phyloP scores from a whole-genome alignment of 2,113 vertebrate genomes.

The Mohoua ochrocephala region DNA sequence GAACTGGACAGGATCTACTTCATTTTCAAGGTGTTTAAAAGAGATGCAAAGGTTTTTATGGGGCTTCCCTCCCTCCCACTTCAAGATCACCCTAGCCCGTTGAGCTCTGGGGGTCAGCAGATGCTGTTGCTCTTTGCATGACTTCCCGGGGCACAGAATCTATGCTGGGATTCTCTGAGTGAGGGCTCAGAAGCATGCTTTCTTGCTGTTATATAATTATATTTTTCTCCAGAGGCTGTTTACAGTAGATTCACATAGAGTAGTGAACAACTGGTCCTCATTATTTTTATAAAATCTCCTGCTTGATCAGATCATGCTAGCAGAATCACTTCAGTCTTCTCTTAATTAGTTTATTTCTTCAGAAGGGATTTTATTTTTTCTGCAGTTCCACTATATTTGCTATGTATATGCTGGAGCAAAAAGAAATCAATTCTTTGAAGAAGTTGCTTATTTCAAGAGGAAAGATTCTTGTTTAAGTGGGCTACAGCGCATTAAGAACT shows the following conservation, averaged over 20 bases:
- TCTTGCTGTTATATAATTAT: not conserved
- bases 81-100: not conserved
- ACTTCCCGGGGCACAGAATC: not conserved
- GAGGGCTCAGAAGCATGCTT: not conserved
- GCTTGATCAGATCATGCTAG: not conserved
- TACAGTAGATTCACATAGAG: not conserved
- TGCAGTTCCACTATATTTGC: not conserved
- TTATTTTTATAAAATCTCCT: not conserved
- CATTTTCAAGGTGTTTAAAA: not conserved
- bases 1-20: not conserved
- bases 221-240: not conserved
- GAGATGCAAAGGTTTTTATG: not conserved
- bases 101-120: not conserved
- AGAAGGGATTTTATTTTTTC: not conserved
- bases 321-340: not conserved
- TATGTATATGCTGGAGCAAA: not conserved
- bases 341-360: not conserved
- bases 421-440: conserved; percentile 16
- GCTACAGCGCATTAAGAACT: not conserved
- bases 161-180: not conserved
- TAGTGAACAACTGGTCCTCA: not conserved
- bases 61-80: not conserved
- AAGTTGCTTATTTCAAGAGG: not conserved
- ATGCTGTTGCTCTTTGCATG: not conserved
- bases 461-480: not conserved